Base-by-base conservation (phyloP, 2,113 vertebrate species). In the Spermophilus dauricus region DNA sequence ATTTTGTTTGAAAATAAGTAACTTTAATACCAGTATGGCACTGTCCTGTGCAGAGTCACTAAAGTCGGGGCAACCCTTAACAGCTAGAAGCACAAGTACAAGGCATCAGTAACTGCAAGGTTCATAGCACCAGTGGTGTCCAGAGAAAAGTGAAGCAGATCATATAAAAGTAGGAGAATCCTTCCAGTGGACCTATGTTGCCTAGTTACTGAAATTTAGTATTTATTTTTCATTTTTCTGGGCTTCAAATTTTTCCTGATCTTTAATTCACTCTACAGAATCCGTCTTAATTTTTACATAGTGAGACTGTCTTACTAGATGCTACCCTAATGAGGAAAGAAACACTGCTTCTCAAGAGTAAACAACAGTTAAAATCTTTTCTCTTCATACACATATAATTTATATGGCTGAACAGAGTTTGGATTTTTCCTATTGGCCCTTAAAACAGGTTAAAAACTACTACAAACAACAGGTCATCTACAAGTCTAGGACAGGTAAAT, bases 1-100 rank as follows among this genome's bases (percentile, higher is more conserved):
- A 17, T 51, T 94, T 61, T 85, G 34, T 80, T 82, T 93, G 42
- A 95, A 93, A 58, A 95, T 42, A 97, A 81, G n/a, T 75, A 53
- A 80, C 32, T 58, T 0, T 32, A 69, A 85, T n/a, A 7, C 5
- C 14, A 72, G 51, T 8, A 45, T 72, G 45, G 69, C 16, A 70
- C n/a, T 76, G 92, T 13, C 13, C 17, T 73, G 13, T 5, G 86
- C 77, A 37, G 20, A 80, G 32, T 18, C 48, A 70, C 56, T 93
- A 3, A 80, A 11, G 16, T 58, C 28, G 30, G 58, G 13, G 26
- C n/a, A 6, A 82, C 34, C 2, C 58, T 53, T 56, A 45, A 45
- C 45, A 45, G 8, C 45, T 45, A 45, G 51, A 65, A 58, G 51
- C 65, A 58, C 4, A 14, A 93, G 10, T n/a, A 39, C 42, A 65